Evolutionary conservation across 1,140 invertebrate genomes (phyloP).

Genomic region (Oryctes rhinoceros): DNA sequence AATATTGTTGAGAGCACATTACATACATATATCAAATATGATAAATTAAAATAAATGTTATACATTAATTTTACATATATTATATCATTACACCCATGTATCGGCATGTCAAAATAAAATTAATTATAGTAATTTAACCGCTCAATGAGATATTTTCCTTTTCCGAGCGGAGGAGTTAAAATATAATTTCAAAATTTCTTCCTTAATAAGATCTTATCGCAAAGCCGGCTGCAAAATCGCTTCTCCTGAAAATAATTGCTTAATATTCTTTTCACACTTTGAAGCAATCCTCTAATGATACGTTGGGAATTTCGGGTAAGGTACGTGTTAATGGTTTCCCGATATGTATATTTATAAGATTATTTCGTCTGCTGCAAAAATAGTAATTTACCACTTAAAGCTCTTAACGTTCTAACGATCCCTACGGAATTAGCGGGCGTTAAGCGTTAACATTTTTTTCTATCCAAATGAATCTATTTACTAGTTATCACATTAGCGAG

Average conservation of each 20-base stretch:
- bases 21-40: not conserved
- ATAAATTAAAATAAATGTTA: too few relatives aligned
- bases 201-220: constrained; percentile 10
- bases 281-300: not conserved
- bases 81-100: not conserved
- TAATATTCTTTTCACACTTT: constrained; percentile 15
- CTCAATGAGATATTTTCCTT: not conserved
- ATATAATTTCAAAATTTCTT: not conserved
- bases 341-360: not conserved
- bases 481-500: not conserved
- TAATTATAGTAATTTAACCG: not conserved
- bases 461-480: not conserved
- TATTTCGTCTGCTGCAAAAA: not conserved
- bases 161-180: not conserved
- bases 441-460: not conserved
- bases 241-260: not conserved
- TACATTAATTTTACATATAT: not conserved
- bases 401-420: not conserved
- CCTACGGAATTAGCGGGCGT: not conserved
- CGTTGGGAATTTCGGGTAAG: not conserved
- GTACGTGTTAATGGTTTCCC: constrained; percentile 1
- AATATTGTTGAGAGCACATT: not conserved
- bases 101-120: not conserved
- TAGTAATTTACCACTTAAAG: constrained; percentile 11
- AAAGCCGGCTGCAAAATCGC: constrained; percentile 2